phyloP scores from a whole-genome alignment of 2,113 vertebrate genomes.

The Micronisus gabar region DNA sequence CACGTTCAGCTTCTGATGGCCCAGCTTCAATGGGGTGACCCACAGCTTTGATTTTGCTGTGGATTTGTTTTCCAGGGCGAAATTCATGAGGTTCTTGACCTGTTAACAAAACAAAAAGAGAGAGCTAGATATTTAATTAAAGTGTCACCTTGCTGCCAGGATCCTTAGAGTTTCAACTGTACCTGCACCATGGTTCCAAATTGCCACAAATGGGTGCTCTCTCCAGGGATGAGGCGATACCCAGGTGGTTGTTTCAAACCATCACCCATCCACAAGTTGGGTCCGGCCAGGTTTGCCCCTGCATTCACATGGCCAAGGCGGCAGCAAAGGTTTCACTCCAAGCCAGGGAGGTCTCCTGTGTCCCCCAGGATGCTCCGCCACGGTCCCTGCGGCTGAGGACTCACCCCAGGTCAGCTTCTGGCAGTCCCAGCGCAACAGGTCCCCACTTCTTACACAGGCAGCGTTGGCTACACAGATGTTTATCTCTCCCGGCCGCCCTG shows the following conservation, averaged over 20 bases:
- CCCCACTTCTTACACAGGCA: not conserved
- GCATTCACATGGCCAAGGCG: rapidly evolving
- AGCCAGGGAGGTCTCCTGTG: not conserved
- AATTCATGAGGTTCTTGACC: not conserved
- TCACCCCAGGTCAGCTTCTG: not conserved
- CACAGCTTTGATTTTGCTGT: not conserved
- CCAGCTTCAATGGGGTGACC: not conserved
- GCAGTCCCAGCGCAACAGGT: not conserved
- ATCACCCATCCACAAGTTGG: not conserved
- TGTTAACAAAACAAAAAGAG: not conserved
- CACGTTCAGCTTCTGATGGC: not conserved
- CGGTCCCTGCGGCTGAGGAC: not conserved
- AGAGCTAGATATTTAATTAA: not conserved
- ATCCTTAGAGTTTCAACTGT: not conserved
- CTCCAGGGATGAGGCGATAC: too few species aligned
- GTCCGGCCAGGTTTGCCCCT: not conserved
- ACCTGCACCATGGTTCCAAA: not conserved
- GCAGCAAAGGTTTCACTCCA: not conserved
- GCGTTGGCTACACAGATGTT: rapidly evolving
- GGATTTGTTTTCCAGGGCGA: not conserved
- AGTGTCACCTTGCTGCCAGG: not conserved
- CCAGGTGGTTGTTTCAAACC: not conserved
- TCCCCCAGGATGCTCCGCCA: rapidly evolving
- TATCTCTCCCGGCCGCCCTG: not conserved
- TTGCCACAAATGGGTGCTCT: not conserved